Base-by-base conservation (phyloP, 2,888 invertebrate genomes). In the Monopis laevigella region DNA sequence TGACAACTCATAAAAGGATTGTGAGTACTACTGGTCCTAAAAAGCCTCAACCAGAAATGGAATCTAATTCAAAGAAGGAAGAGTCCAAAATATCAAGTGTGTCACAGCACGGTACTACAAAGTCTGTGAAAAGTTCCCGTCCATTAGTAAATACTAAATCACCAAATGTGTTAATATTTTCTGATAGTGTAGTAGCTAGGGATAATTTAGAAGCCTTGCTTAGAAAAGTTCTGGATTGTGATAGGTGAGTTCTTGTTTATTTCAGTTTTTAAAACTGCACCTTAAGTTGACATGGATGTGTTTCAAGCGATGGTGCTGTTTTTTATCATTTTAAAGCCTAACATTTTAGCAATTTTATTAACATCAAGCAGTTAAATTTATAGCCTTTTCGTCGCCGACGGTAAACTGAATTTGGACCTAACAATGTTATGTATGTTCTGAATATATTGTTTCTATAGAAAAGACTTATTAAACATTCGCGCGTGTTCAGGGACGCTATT, bases 121-220 rank as follows among this genome's bases (percentile, higher is more conserved):
- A 77, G 59, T 75, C 77, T 52, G 55, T 55, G 34, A 75, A 72
- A 59, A 65, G 64, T 59, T 67, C 66, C 75, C 80, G 80, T 77
- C 80, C 80, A 74, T 65, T 80, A 77, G 63, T 77, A 41, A 80
- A 77, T 54, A 75, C 83, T 2, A 92, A 91, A 63, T 91, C 92
- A 35, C 89, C 90, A 2, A 92, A 92, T 72, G 85, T 93, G 54
- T 77, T 93, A 45, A 89, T 93, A 50, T 92, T 89, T 65, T 89
- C 92, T 2, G 92, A 93, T 63, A 92, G 90, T 64, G 64, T 84
- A 43, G 85, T 85, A 17, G 87, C 90, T 34, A 85, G 87, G 51
- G 89, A 90, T 51, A 90, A 88, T 62, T 87, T 92, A 41, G 88
- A 88, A 56, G 74, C 82, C 17, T 88, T 89, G 16, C 75, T 93